Percentiles rank a stretch among this genome's conserved stretches.
phyloP scores from a whole-genome alignment of 1,140 invertebrate species.

The Argopecten irradians region DNA sequence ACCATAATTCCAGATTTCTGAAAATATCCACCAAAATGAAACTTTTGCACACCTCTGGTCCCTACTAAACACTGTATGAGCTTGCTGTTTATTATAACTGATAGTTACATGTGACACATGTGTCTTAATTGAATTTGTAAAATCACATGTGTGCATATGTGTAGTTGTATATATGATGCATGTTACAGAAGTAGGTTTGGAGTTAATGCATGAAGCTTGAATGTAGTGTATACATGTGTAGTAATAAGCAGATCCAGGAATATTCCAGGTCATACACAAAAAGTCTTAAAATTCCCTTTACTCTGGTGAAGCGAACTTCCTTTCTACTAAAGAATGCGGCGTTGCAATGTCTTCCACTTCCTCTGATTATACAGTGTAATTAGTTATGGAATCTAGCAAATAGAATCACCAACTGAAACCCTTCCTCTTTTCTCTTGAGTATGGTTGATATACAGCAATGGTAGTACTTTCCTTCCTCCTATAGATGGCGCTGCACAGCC shows the following conservation, averaged over 20 bases:
- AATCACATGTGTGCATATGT: conserved; percentile 3
- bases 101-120: background rate
- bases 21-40: background rate
- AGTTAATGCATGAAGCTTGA: background rate
- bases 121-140: background rate
- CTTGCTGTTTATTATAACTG: conserved; percentile 10
- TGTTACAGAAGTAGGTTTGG: conserved; percentile 14
- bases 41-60: background rate
- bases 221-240: background rate
- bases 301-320: background rate
- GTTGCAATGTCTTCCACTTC: background rate
- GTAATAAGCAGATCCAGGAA: background rate
- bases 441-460: background rate
- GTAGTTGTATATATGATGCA: background rate
- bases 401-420: too few relatives aligned
- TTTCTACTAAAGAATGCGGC: background rate
- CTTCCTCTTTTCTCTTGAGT: background rate
- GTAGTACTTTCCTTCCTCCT: background rate
- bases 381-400: too few relatives aligned
- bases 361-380: too few relatives aligned
- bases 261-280: background rate
- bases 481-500: background rate
- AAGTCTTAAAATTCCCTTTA: background rate
- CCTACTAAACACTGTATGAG: conserved; percentile 8
- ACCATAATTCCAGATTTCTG: background rate